Conservation (phyloP, 2,888 invertebrate genomes). For the Idaea dimidiata region DNA sequence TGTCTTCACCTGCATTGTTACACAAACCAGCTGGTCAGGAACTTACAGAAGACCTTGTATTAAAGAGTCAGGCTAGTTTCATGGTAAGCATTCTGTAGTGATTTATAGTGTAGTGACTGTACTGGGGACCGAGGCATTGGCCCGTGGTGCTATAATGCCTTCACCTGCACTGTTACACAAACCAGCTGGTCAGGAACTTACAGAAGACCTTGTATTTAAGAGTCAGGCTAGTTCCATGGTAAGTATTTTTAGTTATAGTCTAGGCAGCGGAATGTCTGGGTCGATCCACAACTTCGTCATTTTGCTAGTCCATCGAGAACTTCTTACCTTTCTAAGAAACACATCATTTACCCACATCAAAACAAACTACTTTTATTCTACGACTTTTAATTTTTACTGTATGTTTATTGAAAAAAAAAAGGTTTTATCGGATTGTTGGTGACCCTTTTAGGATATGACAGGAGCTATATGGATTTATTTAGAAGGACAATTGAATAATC, state of each 20-base stretch:
- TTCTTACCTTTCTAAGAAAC: too few relatives aligned
- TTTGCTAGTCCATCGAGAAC: too few relatives aligned
- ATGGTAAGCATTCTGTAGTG: not conserved
- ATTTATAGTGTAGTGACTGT: constrained; percentile 46
- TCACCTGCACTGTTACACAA: constrained; percentile 37
- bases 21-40: constrained; percentile 26
- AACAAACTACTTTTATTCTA: too few relatives aligned
- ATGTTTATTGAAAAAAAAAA: too few relatives aligned
- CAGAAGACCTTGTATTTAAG: constrained; percentile 6
- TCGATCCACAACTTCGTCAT: too few relatives aligned
- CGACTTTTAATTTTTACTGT: too few relatives aligned
- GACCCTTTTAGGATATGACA: too few relatives aligned
- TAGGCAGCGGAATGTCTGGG: too few relatives aligned
- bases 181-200: constrained; percentile 14
- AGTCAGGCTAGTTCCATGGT: not conserved
- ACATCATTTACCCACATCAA: too few relatives aligned
- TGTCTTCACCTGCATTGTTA: constrained; percentile 43
- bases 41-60: constrained; percentile 6
- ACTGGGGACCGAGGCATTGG: constrained; percentile 44
- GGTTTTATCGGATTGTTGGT: too few relatives aligned
- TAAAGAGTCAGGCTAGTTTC: not conserved
- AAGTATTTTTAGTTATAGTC: not conserved
- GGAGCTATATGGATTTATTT: too few relatives aligned
- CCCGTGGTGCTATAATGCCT: constrained; percentile 52
- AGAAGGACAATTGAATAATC: too few relatives aligned